Evolutionary conservation across 2,888 invertebrate genomes (phyloP).

Genomic region (Salpingus planirostris): DNA sequence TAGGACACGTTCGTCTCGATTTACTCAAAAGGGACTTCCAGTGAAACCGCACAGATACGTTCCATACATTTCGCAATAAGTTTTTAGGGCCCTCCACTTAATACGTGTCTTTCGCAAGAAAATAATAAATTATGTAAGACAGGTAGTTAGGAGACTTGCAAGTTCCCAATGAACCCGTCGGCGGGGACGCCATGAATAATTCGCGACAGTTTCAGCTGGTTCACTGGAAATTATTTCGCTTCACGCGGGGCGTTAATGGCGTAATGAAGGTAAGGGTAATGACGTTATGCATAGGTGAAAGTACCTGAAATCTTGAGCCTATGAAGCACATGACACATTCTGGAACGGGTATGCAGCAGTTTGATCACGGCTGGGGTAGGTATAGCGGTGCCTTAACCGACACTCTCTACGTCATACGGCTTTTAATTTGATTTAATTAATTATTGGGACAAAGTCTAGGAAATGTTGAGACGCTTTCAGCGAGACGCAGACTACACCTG

Average conservation of each 20-base stretch:
- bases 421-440: constrained; percentile 14
- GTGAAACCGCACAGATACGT: no score
- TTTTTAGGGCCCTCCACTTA: no score
- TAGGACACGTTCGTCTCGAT: no score
- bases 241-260: constrained; percentile 15
- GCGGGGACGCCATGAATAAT: constrained; percentile 15
- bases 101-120: constrained; percentile 15
- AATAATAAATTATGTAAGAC: constrained; percentile 22
- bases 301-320: no score
- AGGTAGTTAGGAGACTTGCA: constrained; percentile 19
- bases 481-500: constrained; percentile 5
- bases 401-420: constrained; percentile 12
- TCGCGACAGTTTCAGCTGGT: constrained; percentile 13
- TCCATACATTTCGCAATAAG: no score
- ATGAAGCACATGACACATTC: no score
- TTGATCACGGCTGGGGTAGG: no score
- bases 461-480: constrained; percentile 13
- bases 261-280: constrained; percentile 15
- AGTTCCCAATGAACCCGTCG: constrained; percentile 16
- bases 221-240: constrained; percentile 17
- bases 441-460: constrained; percentile 12
- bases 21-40: no score
- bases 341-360: constrained; percentile 6
- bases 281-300: constrained; percentile 15
- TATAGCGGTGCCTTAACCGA: no score